Evolutionary conservation across 2,888 invertebrate species (phyloP).

Genomic region (Geophilus truncorum): DNA sequence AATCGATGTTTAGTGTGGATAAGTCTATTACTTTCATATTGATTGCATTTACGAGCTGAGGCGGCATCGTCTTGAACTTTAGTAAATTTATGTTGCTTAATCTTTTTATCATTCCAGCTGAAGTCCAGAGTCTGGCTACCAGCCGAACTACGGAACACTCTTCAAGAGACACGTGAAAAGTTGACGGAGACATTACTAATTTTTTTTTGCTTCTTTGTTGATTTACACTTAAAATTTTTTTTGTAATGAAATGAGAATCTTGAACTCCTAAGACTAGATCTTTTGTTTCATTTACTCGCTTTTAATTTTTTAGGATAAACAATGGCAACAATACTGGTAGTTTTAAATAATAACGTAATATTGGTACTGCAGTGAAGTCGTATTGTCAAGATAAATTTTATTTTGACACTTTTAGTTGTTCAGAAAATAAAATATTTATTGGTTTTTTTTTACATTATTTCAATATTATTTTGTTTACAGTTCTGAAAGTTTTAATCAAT

Average conservation of each 20-base stretch:
- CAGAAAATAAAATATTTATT: not conserved
- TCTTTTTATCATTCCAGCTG: not conserved
- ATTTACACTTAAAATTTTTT: constrained; percentile 5
- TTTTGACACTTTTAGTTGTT: no score
- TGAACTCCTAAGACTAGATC: not conserved
- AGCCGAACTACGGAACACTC: constrained; percentile 1
- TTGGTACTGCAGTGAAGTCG: no score
- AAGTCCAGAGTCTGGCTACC: not conserved
- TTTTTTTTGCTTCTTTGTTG: not conserved
- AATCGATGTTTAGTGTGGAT: not conserved
- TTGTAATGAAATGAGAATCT: not conserved
- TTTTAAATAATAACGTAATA: no score
- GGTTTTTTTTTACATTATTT: no score
- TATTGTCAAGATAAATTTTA: no score
- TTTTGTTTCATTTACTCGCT: not conserved
- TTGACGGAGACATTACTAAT: not conserved
- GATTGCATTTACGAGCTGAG: not conserved
- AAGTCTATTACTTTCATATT: constrained; percentile 4
- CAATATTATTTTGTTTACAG: no score
- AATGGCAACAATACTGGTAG: not conserved
- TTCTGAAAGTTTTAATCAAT: not conserved
- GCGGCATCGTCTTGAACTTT: not conserved
- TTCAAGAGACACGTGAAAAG: not conserved
- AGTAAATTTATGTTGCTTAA: not conserved
- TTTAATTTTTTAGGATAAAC: not conserved